Conservation (phyloP, 2,888 invertebrate species). For the Conomelus anceps region DNA sequence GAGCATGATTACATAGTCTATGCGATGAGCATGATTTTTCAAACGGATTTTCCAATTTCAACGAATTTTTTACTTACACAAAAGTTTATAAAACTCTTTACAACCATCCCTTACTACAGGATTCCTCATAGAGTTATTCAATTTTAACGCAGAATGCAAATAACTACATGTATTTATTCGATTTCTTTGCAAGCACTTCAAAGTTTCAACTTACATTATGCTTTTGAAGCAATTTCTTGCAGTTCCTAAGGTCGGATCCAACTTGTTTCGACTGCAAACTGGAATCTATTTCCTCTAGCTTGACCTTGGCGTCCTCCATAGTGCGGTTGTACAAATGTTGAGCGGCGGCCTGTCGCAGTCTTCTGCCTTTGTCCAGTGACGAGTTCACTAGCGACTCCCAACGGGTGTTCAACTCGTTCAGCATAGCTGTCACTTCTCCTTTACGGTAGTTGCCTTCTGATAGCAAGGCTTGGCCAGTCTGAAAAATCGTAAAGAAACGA, state of each 20-base stretch:
- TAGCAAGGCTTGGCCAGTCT: constrained; percentile 63
- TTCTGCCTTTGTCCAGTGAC: constrained; percentile 61
- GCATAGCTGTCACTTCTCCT: constrained; percentile 57
- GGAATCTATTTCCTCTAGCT: constrained; percentile 76
- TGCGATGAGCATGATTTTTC: too few species aligned
- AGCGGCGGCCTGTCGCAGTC: constrained; percentile 78
- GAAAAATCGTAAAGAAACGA: constrained; percentile 26
- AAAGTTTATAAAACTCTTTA: too few species aligned
- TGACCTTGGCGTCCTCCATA: constrained; percentile 82
- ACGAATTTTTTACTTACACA: too few species aligned
- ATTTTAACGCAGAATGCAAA: too few species aligned
- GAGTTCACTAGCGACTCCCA: constrained; percentile 69
- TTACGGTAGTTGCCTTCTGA: constrained; percentile 64
- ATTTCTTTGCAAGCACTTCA: too few species aligned
- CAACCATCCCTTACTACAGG: too few species aligned
- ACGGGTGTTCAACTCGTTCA: constrained; percentile 63
- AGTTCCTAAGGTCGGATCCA: constrained; percentile 83
- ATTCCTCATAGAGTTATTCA: too few species aligned
- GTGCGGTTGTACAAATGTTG: constrained; percentile 69
- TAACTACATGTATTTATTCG: too few species aligned
- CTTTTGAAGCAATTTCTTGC: constrained; percentile 82
- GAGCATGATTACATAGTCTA: too few species aligned
- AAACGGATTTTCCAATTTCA: too few species aligned
- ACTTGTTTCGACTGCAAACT: constrained; percentile 73
- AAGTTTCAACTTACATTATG: constrained; percentile 64